These are phyloP conservation scores for Microtus richardsoni DNA, from an alignment of 2,113 vertebrate genomes.

Conservation along the genomic window DNA sequence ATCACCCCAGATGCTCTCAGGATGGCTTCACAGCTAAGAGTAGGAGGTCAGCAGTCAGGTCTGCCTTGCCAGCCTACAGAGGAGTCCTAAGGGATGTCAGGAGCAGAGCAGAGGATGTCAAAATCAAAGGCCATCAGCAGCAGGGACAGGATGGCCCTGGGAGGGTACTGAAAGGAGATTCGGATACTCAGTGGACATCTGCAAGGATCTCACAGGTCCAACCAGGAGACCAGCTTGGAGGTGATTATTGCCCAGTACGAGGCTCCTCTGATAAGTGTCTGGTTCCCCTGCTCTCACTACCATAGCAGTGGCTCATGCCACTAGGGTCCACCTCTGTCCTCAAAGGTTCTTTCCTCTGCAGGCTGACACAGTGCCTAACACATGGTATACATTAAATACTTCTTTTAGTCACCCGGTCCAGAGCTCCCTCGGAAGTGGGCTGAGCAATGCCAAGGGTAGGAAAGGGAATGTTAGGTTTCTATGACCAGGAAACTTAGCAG, in stretches of 20 bases:
- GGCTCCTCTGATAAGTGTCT: not conserved
- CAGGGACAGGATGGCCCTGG: not conserved
- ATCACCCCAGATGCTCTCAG: not conserved
- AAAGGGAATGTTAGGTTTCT: not conserved
- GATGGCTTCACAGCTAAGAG: not conserved
- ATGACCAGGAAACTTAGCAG: not conserved
- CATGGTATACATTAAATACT: not conserved
- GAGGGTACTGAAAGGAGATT: not conserved
- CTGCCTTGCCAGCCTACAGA: not conserved
- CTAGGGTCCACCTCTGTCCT: not conserved
- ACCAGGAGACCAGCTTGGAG: not conserved
- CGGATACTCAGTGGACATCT: not conserved
- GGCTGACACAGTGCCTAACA: not conserved
- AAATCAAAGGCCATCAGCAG: not conserved
- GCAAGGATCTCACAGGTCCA: not conserved
- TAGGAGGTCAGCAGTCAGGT: not conserved
- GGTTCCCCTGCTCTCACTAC: not conserved
- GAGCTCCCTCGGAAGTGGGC: not conserved
- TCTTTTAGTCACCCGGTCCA: not conserved
- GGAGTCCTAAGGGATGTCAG: not conserved
- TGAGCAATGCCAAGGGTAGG: not conserved
- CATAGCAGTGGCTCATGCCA: not conserved
- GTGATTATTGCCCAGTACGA: not conserved
- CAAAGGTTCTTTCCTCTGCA: not conserved
- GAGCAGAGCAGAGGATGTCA: not conserved